Evolutionary conservation across 2,888 invertebrate species (phyloP).

Genomic region (Deroplatys truncata): DNA sequence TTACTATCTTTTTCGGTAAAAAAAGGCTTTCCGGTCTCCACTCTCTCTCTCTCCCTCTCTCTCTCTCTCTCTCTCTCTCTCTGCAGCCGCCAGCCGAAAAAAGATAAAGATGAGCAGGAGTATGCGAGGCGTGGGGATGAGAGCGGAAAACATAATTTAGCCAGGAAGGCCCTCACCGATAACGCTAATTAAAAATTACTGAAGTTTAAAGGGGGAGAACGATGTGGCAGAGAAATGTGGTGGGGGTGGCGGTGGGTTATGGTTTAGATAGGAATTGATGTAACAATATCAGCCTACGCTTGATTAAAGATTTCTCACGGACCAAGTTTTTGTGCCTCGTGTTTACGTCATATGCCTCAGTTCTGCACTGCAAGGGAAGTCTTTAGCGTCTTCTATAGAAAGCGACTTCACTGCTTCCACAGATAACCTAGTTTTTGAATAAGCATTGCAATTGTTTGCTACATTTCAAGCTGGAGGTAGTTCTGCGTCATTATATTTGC

Average conservation of each 20-base stretch:
- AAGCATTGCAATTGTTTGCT: background rate
- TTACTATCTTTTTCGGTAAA: conserved; percentile 16
- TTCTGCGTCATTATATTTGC: background rate
- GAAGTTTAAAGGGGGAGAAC: conserved; percentile 37
- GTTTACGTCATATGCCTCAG: background rate
- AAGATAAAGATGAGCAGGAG: conserved; percentile 42
- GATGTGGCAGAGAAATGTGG: conserved; percentile 36
- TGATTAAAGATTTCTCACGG: conserved; percentile 26
- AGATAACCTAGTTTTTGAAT: background rate
- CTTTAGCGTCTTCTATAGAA: background rate
- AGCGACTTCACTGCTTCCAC: background rate
- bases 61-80: background rate
- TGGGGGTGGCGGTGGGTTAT: background rate
- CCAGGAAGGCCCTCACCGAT: conserved; percentile 39
- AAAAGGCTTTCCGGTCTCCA: conserved; percentile 17
- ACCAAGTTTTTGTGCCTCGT: background rate
- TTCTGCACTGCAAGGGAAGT: background rate
- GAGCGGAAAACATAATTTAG: conserved; percentile 40
- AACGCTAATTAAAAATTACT: conserved; percentile 46
- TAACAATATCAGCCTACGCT: conserved; percentile 21
- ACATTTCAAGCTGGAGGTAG: background rate
- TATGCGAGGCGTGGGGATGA: conserved; percentile 29
- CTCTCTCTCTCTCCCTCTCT: background rate
- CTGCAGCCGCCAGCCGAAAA: background rate
- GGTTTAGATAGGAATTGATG: conserved; percentile 18